Base-by-base conservation (phyloP, 2,797 vertebrate genomes). In the Sternotherus odoratus region DNA sequence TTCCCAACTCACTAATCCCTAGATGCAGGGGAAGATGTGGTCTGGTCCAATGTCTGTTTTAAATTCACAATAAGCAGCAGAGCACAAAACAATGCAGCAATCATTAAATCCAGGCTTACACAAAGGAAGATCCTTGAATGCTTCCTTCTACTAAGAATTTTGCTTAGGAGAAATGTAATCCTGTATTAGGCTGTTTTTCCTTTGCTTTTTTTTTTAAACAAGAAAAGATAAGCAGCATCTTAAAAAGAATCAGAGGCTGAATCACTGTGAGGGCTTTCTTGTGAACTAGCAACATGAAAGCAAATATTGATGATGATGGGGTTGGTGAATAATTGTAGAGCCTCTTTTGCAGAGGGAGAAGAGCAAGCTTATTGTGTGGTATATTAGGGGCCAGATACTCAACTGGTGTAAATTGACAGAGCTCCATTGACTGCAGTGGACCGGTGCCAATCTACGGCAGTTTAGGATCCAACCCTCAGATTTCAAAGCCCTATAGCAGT, bases 111-210 rank as follows among this genome's bases (percentile, higher is more conserved):
- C 81, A 48, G 86, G 77, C 53, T 43, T 72, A 78, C 83, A 53
- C 84, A 36, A n/a, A 43, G 54, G 60, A 57, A 39, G 1, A 91
- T 91, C 92, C 72, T 0, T 84, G 89, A 90, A 72, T 54, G 72
- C 43, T 94, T 93, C 95, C 94, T 91, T 48, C 86, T 94, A 92
- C 82, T 77, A 4, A 89, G 88, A 85, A 96, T 78, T 53, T 82
- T 78, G 57, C 86, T 39, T 36, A 19, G 56, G 88, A 86, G 88
- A 88, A 88, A 84, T 80, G 74, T 0, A 90, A 77, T 88, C 78
- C 88, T 92, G 51, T 72, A 78, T 48, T 78, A 57, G 36, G 69
- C 1, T 1, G 77, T 93, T 46, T 83, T 78, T 10, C 86, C 36
- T 82, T 72, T 30, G 21, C 77, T 93, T 48, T 48, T 43, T 43